Evolutionary conservation across 2,888 invertebrate species (phyloP), one percentile per base, ranked within the genome.

Genomic region (Amphipoea lucens): DNA sequence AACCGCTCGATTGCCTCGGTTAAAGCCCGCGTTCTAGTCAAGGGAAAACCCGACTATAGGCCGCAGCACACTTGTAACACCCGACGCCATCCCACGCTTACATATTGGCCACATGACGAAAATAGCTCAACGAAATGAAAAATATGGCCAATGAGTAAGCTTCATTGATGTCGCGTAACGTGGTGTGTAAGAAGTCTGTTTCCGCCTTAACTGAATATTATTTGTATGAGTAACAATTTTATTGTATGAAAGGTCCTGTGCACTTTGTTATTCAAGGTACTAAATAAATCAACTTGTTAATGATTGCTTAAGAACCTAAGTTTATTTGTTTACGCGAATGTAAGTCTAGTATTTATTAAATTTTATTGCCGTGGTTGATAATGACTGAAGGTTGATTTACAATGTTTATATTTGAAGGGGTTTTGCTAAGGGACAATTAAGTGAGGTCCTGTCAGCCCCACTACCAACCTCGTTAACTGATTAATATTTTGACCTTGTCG

Each of bases 211-310:
- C 51, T 57, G 42, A 77, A 69, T 81, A 57, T 54, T 42, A 60
- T 65, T 42, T 68, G 73, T 66, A 68, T 88, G 83, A 79, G 54
- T 83, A 88, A 87, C 23, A 36, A 23, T 17, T 63, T 17, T 45
- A 29, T 23, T 5, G 29, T 71, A 57, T 77, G 51, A 67, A 80
- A 77, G 66, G 77, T 45, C 1, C 9, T 74, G 0, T n/a, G 63
- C 9, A n/a, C 63, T 74, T 71, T 71, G 29, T 66, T 62, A n/a
- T 60, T 68, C 48, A 76, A 84, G 69, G 69, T 29, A 29, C 20
- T 42, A 9, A 48, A 54, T 51, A 36, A n/a, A 57, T 42, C 14
- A 40, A 0, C 12, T 36, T 54, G 5, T 42, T 1, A 42, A 51
- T 11, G 23, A 29, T 78, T 5, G 57, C 40, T 62, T n/a, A 23